Evolutionary conservation across 2,797 vertebrate species (phyloP).

Genomic region (Phylloscopus collybita): DNA sequence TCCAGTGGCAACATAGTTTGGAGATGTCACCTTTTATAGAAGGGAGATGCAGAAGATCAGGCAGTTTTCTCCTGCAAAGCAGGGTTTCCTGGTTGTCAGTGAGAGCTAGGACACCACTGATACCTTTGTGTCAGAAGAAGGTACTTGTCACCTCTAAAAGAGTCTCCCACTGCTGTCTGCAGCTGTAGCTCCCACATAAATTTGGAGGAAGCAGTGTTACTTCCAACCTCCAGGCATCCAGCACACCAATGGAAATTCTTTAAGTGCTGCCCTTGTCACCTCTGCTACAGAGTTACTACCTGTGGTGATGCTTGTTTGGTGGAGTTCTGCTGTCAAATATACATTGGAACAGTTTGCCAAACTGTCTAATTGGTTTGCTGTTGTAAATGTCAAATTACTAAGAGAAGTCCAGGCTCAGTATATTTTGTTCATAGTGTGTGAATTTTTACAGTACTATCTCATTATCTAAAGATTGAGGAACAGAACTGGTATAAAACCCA

Average conservation of each 20-base stretch:
- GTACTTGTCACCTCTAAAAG: not conserved
- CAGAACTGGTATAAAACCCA: not conserved
- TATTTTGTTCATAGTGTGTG: not conserved
- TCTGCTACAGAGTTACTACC: accelerated
- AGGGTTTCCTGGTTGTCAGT: not conserved
- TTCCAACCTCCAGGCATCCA: not conserved
- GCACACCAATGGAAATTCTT: not conserved
- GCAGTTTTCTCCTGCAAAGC: not conserved
- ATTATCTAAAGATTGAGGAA: not conserved
- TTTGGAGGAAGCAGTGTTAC: not conserved
- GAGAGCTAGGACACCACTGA: not conserved
- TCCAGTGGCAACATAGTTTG: not conserved
- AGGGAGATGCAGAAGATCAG: not conserved
- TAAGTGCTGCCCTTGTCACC: not conserved
- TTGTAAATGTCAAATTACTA: not conserved
- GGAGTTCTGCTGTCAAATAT: not conserved
- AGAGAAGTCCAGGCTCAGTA: not conserved
- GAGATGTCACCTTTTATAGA: not conserved
- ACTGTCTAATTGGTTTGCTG: not conserved
- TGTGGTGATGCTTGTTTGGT: not conserved
- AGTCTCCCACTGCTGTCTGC: not conserved
- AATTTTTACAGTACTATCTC: not conserved
- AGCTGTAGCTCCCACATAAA: not conserved
- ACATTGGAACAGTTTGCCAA: not conserved
- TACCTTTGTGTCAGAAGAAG: not conserved